Percentiles rank a stretch among this genome's conserved stretches.
These are phyloP conservation scores for Leptinotarsa undecemlineata DNA, from an alignment of 1,140 invertebrate species.

Conservation along the genomic window DNA sequence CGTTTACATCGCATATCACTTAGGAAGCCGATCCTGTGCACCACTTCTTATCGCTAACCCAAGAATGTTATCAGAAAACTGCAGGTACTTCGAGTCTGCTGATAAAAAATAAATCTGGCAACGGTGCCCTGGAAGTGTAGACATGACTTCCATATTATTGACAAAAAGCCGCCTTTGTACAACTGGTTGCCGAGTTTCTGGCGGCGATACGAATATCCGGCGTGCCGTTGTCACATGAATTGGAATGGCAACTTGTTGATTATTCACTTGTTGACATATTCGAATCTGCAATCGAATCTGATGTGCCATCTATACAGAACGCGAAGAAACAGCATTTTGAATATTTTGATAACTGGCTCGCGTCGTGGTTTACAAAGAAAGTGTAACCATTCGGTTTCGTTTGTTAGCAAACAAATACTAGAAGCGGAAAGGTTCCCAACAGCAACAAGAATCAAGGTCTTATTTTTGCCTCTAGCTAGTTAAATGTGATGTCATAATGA, in stretches of 20 bases:
- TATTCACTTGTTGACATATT: conserved; percentile 19
- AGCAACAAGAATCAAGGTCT: conserved; percentile 50
- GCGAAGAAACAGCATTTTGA: background rate
- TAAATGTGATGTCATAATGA: conserved; percentile 54
- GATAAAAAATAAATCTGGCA: too few species aligned
- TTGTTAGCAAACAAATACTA: conserved; percentile 19
- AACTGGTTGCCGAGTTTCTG: conserved; percentile 19
- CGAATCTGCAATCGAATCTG: background rate
- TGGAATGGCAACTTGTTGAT: conserved; percentile 24
- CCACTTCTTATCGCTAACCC: background rate
- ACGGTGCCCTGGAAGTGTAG: background rate
- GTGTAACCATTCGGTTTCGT: background rate
- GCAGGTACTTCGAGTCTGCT: too few species aligned
- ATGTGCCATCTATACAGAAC: conserved; percentile 2
- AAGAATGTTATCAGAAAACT: background rate
- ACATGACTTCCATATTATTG: background rate
- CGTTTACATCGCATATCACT: background rate
- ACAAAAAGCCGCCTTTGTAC: background rate
- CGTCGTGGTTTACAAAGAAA: background rate
- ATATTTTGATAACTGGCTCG: background rate
- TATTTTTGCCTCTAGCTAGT: conserved; percentile 47
- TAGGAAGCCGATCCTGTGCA: too few species aligned
- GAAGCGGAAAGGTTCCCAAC: conserved; percentile 41
- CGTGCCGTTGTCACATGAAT: background rate
- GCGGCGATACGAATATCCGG: background rate